Conservation (phyloP, 2,888 invertebrate species). For the Cordylochernes scorpioides region DNA sequence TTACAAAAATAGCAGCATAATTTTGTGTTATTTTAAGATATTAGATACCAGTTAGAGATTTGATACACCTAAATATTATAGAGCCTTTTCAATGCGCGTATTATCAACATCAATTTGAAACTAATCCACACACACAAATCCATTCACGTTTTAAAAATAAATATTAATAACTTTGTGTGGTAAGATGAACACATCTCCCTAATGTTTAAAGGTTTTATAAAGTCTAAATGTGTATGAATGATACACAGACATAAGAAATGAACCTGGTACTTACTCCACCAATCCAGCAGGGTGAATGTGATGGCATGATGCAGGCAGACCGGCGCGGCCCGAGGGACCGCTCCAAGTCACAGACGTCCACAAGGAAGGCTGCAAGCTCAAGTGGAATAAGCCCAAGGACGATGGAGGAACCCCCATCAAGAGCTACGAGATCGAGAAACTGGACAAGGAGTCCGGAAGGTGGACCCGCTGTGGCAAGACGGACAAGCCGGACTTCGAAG, state of each 20-base stretch:
- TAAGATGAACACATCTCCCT: too few species aligned
- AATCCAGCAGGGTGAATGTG: too few species aligned
- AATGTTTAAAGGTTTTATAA: too few species aligned
- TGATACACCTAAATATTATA: too few species aligned
- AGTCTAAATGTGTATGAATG: not conserved
- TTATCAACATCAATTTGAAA: too few species aligned
- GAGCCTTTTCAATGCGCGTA: too few species aligned
- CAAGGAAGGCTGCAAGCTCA: slow-evolving; percentile 55
- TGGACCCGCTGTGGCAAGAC: slow-evolving; percentile 53
- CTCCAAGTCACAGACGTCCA: slow-evolving; percentile 56
- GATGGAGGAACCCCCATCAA: slow-evolving; percentile 79
- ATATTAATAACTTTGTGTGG: slow-evolving; percentile 65
- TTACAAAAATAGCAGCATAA: too few species aligned
- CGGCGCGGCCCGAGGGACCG: slow-evolving; percentile 62
- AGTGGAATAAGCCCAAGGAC: slow-evolving; percentile 81
- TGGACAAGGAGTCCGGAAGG: slow-evolving; percentile 47
- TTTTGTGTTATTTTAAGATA: too few species aligned
- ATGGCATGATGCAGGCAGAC: slow-evolving; percentile 38
- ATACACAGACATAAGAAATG: not conserved
- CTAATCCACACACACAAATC: too few species aligned
- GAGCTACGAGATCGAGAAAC: slow-evolving; percentile 75
- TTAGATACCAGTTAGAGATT: too few species aligned
- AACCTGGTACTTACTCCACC: not conserved
- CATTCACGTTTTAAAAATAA: too few species aligned
- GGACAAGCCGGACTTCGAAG: slow-evolving; percentile 44